Evolutionary conservation across 1,140 invertebrate genomes (phyloP).

Genomic region (Tetragonula clypearis): DNA sequence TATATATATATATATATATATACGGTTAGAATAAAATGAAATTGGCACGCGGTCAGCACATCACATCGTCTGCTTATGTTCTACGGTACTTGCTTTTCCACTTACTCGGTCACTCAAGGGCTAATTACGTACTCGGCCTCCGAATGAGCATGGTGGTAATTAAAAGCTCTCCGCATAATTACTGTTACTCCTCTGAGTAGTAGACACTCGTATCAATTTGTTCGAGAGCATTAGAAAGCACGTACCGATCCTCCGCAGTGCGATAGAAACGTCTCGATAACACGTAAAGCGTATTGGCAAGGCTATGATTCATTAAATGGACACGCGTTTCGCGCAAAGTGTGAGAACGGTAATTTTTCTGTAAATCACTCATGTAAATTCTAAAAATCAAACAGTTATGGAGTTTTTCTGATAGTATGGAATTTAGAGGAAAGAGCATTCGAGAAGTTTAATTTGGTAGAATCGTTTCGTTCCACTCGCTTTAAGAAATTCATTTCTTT

Average conservation of each 20-base stretch:
- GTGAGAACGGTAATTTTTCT: neutral
- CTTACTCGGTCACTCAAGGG: neutral
- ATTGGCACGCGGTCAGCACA: neutral
- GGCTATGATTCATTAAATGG: neutral
- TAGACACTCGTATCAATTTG: slow-evolving; percentile 5
- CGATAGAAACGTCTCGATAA: neutral
- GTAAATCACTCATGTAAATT: neutral
- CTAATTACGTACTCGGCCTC: slow-evolving; percentile 8
- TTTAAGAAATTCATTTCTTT: neutral
- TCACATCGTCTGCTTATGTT: neutral
- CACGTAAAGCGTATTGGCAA: neutral
- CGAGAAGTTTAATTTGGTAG: too few relatives aligned
- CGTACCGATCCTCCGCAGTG: neutral
- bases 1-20: too few relatives aligned
- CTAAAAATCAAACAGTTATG: neutral
- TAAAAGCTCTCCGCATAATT: slow-evolving; percentile 4
- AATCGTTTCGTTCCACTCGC: too few relatives aligned
- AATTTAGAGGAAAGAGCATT: neutral
- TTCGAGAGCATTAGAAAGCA: neutral
- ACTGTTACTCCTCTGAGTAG: neutral
- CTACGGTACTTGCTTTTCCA: neutral
- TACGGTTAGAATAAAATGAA: neutral
- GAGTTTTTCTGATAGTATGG: neutral
- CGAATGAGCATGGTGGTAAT: slow-evolving; percentile 8
- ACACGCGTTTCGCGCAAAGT: too few relatives aligned